These are phyloP conservation scores for Papilio dardanus DNA, from an alignment of 1,140 invertebrate species.

Conservation along the genomic window DNA sequence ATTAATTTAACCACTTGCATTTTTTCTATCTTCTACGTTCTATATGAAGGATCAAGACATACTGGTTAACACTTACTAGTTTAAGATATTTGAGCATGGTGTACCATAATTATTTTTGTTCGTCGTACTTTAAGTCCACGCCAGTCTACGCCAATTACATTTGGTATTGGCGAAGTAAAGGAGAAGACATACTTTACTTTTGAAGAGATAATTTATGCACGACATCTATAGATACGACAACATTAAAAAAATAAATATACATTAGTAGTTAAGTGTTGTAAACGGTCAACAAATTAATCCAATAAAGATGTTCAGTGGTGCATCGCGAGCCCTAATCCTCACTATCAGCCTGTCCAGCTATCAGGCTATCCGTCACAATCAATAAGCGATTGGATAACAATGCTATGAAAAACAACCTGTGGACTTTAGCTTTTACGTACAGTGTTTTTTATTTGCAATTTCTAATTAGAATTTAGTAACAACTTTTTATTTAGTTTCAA, in stretches of 20 bases:
- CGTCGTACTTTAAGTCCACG: no score
- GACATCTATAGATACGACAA: no score
- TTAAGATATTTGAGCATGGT: neutral
- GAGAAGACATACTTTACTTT: no score
- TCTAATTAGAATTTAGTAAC: neutral
- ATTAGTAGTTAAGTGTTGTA: constrained; percentile 27
- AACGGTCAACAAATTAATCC: constrained; percentile 53
- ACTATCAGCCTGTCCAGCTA: constrained; percentile 50
- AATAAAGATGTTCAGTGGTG: constrained; percentile 47
- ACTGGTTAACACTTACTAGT: neutral
- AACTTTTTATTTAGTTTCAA: neutral
- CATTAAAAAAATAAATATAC: neutral
- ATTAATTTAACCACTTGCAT: constrained; percentile 27
- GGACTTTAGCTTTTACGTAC: neutral
- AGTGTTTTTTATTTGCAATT: neutral
- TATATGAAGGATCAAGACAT: neutral
- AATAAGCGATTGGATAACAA: constrained; percentile 49
- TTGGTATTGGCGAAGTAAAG: no score
- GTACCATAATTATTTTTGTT: no score
- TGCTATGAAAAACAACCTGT: constrained; percentile 14
- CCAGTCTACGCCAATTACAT: no score
- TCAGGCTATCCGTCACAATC: constrained; percentile 58
- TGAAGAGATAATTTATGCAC: no score
- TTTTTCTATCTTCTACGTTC: neutral
- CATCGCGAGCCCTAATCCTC: constrained; percentile 43